A percentile compares a stretch with the other conserved stretches of the same genome.
Evolutionary conservation across 2,113 vertebrate genomes (phyloP).

Genomic region (Sminthopsis crassicaudata): DNA sequence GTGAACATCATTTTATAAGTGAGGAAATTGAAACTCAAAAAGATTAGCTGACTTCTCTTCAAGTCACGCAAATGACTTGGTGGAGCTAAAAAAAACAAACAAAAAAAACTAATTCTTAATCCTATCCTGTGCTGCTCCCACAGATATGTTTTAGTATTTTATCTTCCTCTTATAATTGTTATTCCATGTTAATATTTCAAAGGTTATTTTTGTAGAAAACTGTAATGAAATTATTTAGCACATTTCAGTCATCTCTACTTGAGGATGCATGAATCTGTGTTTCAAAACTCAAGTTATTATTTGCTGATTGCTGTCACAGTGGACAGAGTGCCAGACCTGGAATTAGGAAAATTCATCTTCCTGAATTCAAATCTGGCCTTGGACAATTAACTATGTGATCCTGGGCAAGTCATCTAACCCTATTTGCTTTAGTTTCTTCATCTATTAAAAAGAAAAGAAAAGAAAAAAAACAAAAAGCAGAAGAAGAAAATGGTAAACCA

Average conservation of each 20-base stretch:
- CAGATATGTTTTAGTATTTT: not conserved
- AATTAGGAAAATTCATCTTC: too few species aligned
- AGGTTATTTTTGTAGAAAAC: not conserved
- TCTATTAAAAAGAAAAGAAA: not conserved
- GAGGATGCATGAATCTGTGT: not conserved
- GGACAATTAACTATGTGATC: not conserved
- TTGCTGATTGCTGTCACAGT: not conserved
- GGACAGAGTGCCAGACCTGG: not conserved
- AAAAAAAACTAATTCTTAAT: not conserved
- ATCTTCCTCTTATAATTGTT: not conserved
- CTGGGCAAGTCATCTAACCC: not conserved
- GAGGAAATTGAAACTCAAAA: not conserved
- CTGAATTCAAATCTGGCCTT: not conserved
- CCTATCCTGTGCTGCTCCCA: not conserved
- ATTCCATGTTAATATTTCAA: not conserved
- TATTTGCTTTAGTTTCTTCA: not conserved
- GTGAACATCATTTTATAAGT: not conserved
- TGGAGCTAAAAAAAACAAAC: not conserved
- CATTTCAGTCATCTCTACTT: not conserved
- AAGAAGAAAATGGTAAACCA: not conserved
- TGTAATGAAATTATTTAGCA: not conserved
- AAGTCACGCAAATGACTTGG: not conserved
- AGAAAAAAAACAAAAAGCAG: not conserved
- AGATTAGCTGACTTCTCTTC: not conserved
- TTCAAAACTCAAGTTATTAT: not conserved